These are phyloP conservation scores for Paedocypris sp. DNA, from an alignment of 2,113 vertebrate genomes.

Conservation along the genomic window DNA sequence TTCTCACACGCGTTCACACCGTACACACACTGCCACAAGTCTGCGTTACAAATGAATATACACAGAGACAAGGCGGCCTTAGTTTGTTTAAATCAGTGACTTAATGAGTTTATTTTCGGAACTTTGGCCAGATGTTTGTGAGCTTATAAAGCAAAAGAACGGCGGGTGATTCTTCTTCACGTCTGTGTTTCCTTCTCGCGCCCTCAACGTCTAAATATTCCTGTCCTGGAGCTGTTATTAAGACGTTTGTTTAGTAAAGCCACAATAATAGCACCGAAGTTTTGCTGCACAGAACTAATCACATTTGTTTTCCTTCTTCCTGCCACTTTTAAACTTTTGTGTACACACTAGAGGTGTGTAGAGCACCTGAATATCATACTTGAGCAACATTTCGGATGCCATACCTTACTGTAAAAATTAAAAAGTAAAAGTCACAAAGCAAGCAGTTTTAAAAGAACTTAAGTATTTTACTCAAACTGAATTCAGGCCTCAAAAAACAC, in stretches of 20 bases:
- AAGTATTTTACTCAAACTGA: no score
- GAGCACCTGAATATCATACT: no score
- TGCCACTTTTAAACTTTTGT: no score
- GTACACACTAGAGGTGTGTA: no score
- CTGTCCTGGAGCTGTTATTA: not conserved
- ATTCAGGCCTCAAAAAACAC: no score
- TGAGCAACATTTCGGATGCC: no score
- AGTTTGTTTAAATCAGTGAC: conserved; percentile 47
- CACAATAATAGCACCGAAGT: not conserved
- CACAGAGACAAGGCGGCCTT: conserved; percentile 26
- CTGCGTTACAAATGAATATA: not conserved
- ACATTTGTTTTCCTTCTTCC: no score
- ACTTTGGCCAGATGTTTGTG: conserved; percentile 33
- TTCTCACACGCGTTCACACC: not conserved
- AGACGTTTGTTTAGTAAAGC: not conserved
- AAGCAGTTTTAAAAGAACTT: no score
- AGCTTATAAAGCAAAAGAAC: conserved; percentile 26
- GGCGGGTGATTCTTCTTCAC: not conserved
- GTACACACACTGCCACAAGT: not conserved
- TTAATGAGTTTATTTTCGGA: conserved; percentile 51
- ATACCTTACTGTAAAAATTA: no score
- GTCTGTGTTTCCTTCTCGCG: not conserved
- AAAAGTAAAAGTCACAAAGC: no score
- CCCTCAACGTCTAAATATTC: conserved; percentile 7
- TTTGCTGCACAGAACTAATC: no score